Evolutionary conservation across 53 echinoderm and acorn worm genomes (phyloP), one percentile per base, ranked within the genome.

Genomic region (Glandiceps talaboti): DNA sequence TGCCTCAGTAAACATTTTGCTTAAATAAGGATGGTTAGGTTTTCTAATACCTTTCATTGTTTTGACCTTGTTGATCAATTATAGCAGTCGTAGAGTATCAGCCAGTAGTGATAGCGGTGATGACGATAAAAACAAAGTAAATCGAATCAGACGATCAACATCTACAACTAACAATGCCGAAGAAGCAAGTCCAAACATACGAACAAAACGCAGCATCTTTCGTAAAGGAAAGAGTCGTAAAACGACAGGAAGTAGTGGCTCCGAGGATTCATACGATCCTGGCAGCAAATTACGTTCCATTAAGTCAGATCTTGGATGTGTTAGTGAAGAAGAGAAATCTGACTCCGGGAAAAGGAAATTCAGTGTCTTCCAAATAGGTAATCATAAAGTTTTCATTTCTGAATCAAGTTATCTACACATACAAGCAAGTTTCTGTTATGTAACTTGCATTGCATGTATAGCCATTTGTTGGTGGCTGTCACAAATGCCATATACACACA

Each of bases 281-380:
- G 91, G 93, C 14, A 90, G 90, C 14, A 45, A 45, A 45, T 20
- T 45, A 45, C 64, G 64, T 45, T 12, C 64, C 20, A 20, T 45
- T 20, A 45, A 45, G 64, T 45, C 64, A 45, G 64, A 45, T 45
- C 20, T 45, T 6, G 64, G 64, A 45, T 45, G 64, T 20, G 64
- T 45, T 45, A 45, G 64, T 20, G 64, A 45, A 20, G 64, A 45
- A 45, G 64, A 45, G 20, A 45, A 45, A 45, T 45, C 64, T 45
- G 64, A 45, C 64, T 32, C 87, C 0, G 85, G 85, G 26, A 99
- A 94, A 79, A 84, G 93, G 29, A 85, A 91, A 27, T 94, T 99
- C 77, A 99, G 99, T 80, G 99, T 99, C 75, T 99, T 99, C 89
- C 91, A 94, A 79, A 93, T 99, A 64, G 99, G 99, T 99, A 85